Evolutionary conservation across 2,797 vertebrate genomes (phyloP), one percentile per base, ranked within the genome.

Genomic region (Chanos chanos): DNA sequence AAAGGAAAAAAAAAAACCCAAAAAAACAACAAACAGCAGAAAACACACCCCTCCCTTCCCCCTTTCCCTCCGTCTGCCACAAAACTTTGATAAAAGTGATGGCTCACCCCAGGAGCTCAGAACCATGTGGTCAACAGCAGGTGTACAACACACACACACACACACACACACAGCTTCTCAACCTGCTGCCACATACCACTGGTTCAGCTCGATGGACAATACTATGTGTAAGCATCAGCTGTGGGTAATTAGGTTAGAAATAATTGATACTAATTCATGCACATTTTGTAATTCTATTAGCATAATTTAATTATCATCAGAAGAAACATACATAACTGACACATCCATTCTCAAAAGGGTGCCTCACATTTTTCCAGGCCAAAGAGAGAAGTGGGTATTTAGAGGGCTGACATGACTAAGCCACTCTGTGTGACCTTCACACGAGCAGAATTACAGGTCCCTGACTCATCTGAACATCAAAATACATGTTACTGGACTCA

Each of bases 21-120:
- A 40, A 67, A 52, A 77, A 68, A 47, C 74, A 73, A 52, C 66
- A 16, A 27, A 33, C 18, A 30, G 27, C 31, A 36, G 45, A 48
- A 27, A 61, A 39, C 55, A 19, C 6, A 21, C 27, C 70, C 62
- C 63, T 61, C 50, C 45, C 41, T 66, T 50, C 61, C 57, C 57
- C 45, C 64, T 72, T 61, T 60, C 50, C 68, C 61, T 61, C 62
- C 47, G 13, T 59, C 52, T 47, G 64, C 47, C 70, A 58, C 39
- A 31, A 55, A 64, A 50, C n/a, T 52, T 60, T 53, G 31, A 72
- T 83, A 77, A 80, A 78, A 70, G 66, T 61, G 74, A 70, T 65
- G 67, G 64, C 66, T 78, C 75, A 55, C 53, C 74, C 16, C 40
- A 15, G 28, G 24, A 66, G 65, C 70, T 72, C 56, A 76, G 64